Evolutionary conservation across 2,113 vertebrate species (phyloP).

Genomic region (Urocynchramus pylzowi): DNA sequence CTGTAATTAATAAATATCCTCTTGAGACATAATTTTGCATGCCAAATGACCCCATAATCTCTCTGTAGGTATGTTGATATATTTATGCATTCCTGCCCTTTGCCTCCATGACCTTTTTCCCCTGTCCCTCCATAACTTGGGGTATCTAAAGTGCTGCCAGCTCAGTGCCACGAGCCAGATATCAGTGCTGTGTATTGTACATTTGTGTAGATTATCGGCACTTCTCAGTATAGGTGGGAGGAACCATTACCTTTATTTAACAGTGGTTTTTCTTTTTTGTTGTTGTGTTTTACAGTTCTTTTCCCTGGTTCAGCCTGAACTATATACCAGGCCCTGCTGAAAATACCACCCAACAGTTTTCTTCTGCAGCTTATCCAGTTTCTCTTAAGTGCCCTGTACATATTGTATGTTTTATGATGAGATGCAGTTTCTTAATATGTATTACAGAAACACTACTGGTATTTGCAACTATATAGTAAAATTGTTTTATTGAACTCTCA

Average conservation of each 20-base stretch:
- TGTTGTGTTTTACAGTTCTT: slow-evolving; percentile 99
- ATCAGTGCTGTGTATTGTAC: slow-evolving; percentile 82
- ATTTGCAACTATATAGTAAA: slow-evolving; percentile 84
- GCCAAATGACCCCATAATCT: slow-evolving; percentile 79
- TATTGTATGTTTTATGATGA: slow-evolving; percentile 90
- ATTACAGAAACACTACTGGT: slow-evolving; percentile 84
- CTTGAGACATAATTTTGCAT: slow-evolving; percentile 84
- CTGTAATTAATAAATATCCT: slow-evolving; percentile 73
- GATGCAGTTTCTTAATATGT: slow-evolving; percentile 85
- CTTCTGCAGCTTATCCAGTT: slow-evolving; percentile 99
- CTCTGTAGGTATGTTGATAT: slow-evolving; percentile 79
- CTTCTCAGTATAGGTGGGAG: slow-evolving; percentile 88
- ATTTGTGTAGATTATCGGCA: slow-evolving; percentile 84
- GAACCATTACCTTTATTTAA: slow-evolving; percentile 98
- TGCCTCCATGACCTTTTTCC: slow-evolving; percentile 76
- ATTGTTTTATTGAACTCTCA: slow-evolving; percentile 83
- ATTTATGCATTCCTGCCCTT: slow-evolving; percentile 78
- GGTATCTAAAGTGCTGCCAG: slow-evolving; percentile 81
- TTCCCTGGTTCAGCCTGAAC: slow-evolving; percentile 99
- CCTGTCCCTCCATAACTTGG: slow-evolving; percentile 74
- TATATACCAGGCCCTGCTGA: slow-evolving; percentile 99
- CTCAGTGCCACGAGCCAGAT: slow-evolving; percentile 80
- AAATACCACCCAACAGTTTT: slow-evolving; percentile 99
- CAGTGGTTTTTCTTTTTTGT: slow-evolving; percentile 99
- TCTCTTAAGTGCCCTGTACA: slow-evolving; percentile 98